A percentile compares a stretch with the other conserved stretches of the same genome.
These are phyloP conservation scores for Porphyrio hochstetteri DNA, from an alignment of 2,113 vertebrate species.

Conservation along the genomic window DNA sequence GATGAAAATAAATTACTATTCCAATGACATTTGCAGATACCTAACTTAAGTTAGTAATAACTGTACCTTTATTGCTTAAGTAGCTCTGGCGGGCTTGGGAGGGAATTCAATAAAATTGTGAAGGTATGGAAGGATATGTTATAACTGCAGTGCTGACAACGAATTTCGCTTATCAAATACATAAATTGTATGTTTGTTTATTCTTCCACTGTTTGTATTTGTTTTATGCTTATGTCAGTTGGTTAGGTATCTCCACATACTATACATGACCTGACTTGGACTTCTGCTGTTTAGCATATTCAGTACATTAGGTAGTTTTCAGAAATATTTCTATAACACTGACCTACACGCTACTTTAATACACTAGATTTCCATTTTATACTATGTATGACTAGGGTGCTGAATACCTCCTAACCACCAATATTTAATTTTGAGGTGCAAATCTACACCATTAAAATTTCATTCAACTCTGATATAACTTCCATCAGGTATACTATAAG, in stretches of 20 bases:
- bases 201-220: background rate
- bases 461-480: background rate
- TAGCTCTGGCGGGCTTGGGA: background rate
- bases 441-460: background rate
- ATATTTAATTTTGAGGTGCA: background rate
- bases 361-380: background rate
- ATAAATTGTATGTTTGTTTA: background rate
- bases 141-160: background rate
- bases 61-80: background rate
- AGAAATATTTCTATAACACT: background rate
- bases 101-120: background rate
- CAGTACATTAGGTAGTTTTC: background rate
- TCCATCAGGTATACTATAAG: background rate
- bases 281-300: background rate
- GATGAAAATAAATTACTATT: background rate
- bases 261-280: background rate
- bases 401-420: background rate
- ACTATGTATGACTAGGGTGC: background rate
- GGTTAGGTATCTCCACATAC: background rate
- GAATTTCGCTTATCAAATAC: background rate
- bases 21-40: background rate
- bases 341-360: background rate
- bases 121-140: background rate
- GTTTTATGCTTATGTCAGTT: background rate
- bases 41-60: background rate